A percentile compares a stretch with the other conserved stretches of the same genome.
phyloP scores from a whole-genome alignment of 92 coral and sea anemone genomes.

The Epizoanthus rinbou region DNA sequence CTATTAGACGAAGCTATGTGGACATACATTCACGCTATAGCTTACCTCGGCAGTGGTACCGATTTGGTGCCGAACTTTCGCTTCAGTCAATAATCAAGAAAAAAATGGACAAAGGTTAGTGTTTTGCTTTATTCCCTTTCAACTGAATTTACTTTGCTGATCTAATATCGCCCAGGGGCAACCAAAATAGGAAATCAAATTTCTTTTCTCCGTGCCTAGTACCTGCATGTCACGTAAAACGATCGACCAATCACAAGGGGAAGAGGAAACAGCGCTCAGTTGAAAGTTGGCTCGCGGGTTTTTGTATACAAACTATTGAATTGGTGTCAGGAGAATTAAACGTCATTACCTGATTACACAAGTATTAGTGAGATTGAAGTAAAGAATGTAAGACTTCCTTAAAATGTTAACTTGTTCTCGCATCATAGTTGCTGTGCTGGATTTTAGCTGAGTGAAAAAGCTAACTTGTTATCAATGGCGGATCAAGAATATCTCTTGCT shows the following conservation, averaged over 20 bases:
- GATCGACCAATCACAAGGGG: slow-evolving; percentile 18
- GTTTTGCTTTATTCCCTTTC: not conserved
- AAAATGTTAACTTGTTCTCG: not conserved
- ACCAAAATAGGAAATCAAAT: slow-evolving; percentile 1
- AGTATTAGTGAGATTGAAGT: not conserved
- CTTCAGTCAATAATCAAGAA: not conserved
- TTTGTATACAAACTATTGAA: slow-evolving; percentile 35
- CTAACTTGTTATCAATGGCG: not conserved
- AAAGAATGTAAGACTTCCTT: not conserved
- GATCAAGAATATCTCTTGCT: not conserved
- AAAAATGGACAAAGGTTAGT: not conserved
- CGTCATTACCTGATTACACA: slow-evolving; percentile 28
- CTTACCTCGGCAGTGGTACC: no score
- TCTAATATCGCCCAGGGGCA: slow-evolving; percentile 13
- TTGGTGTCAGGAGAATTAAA: slow-evolving; percentile 11
- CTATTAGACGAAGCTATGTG: no score
- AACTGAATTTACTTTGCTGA: not conserved
- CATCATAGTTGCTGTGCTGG: not conserved
- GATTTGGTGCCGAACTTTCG: no score
- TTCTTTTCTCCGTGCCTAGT: not conserved
- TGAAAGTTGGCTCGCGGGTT: slow-evolving; percentile 26
- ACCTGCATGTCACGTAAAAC: slow-evolving; percentile 5
- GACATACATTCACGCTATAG: no score
- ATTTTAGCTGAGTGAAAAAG: not conserved
- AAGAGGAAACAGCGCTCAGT: not conserved